Percentiles rank a stretch among this genome's conserved stretches.
Conservation (phyloP, 2,888 invertebrate species). For the Acanthosepion esculentum region DNA sequence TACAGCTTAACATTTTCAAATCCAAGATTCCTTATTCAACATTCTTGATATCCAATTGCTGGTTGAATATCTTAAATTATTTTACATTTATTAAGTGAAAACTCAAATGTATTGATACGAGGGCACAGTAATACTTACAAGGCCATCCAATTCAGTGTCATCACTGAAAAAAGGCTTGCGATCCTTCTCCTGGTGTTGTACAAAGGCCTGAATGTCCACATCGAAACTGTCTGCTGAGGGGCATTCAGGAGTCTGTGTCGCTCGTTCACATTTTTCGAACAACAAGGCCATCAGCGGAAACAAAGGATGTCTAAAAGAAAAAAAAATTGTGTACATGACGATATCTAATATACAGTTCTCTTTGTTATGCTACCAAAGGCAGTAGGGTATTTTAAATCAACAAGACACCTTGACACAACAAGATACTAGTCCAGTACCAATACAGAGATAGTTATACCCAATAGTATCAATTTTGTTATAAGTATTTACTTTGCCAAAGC, state of each 20-base stretch:
- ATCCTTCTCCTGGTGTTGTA: constrained; percentile 90
- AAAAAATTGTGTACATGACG: not conserved
- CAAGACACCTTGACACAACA: too few species aligned
- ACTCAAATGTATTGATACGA: not conserved
- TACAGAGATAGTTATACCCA: too few species aligned
- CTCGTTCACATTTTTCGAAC: constrained; percentile 75
- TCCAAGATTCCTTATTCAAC: too few species aligned
- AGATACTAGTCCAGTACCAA: too few species aligned
- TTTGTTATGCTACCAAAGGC: too few species aligned
- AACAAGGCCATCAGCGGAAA: constrained; percentile 73
- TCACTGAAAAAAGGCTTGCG: constrained; percentile 89
- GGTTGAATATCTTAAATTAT: too few species aligned
- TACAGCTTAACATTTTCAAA: too few species aligned
- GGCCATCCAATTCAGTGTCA: constrained; percentile 73
- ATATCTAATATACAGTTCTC: too few species aligned
- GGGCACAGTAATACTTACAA: constrained; percentile 62
- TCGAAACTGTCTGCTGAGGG: constrained; percentile 69
- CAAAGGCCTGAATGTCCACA: constrained; percentile 83
- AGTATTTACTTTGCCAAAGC: too few species aligned
- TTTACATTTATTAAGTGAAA: not conserved
- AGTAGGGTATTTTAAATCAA: too few species aligned
- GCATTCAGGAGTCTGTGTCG: constrained; percentile 69
- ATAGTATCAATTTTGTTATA: too few species aligned
- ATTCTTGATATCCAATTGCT: too few species aligned
- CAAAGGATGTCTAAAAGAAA: constrained; percentile 76